Conservation (phyloP, 2,113 vertebrate species). For the Microtus ochrogaster region DNA sequence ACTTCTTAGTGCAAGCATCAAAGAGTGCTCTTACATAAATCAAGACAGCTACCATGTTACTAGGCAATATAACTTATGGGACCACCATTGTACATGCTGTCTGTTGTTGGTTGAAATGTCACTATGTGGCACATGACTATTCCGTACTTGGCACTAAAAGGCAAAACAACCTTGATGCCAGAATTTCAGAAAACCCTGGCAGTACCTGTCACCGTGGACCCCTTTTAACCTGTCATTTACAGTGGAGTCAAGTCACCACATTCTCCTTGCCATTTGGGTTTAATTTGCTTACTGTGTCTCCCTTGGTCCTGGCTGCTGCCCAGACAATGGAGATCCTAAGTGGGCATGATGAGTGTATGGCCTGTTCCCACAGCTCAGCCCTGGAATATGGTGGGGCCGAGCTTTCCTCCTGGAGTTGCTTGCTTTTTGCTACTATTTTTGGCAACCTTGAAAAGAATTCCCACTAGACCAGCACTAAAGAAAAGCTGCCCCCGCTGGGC, state of each 20-base stretch:
- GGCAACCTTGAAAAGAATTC: conserved; percentile 48
- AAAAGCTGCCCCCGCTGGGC: conserved; percentile 43
- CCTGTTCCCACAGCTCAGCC: not conserved
- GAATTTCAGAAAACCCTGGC: conserved; percentile 44
- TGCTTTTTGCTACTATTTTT: conserved; percentile 48
- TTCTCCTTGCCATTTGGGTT: not conserved
- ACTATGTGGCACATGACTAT: not conserved
- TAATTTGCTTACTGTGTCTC: not conserved
- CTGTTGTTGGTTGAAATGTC: not conserved
- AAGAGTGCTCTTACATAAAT: not conserved
- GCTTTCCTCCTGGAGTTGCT: conserved; percentile 17
- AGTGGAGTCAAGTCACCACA: conserved; percentile 13
- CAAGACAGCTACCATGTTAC: not conserved
- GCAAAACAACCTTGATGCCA: not conserved
- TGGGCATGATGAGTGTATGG: not conserved
- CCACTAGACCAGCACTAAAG: conserved; percentile 49
- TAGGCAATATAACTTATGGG: not conserved
- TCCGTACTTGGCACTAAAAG: conserved; percentile 29
- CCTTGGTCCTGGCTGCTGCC: conserved; percentile 16
- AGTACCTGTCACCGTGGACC: not conserved
- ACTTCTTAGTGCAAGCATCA: not conserved
- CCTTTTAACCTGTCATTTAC: not conserved
- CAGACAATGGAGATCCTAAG: conserved; percentile 35
- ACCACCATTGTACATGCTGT: not conserved
- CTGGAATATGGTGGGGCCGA: not conserved